Percentiles rank a stretch among this genome's conserved stretches.
phyloP scores from a whole-genome alignment of 2,113 vertebrate species.

The Tretioscincus oriximinensis region DNA sequence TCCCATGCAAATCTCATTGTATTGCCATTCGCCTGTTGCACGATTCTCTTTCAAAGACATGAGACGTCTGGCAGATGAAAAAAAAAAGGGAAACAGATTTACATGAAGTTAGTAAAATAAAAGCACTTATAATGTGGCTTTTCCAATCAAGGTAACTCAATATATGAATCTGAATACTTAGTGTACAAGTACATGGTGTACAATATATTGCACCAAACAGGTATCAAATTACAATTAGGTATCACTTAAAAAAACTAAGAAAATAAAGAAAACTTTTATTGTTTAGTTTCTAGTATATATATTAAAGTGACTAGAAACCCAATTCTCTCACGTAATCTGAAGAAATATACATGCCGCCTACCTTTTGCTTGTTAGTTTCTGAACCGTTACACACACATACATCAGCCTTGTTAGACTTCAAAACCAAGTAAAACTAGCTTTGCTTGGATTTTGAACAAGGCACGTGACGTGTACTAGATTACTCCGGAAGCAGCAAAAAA shows the following conservation, averaged over 20 bases:
- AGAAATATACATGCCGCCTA: too few relatives aligned
- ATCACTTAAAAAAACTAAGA: neutral
- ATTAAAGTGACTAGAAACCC: neutral
- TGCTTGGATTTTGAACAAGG: neutral
- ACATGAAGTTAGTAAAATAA: neutral
- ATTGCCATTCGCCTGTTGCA: constrained; percentile 78
- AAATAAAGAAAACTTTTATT: neutral
- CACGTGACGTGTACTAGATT: neutral
- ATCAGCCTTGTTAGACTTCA: too few relatives aligned
- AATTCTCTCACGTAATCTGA: neutral
- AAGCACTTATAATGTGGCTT: neutral
- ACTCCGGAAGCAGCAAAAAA: too few relatives aligned
- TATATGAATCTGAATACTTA: neutral
- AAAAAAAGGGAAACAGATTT: constrained; percentile 17
- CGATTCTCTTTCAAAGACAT: constrained; percentile 88
- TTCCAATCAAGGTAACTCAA: neutral
- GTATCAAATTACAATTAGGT: neutral
- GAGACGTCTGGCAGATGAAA: constrained; percentile 76
- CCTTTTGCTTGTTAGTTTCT: too few relatives aligned
- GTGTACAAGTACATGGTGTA: too few relatives aligned
- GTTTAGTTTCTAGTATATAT: neutral
- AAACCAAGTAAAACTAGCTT: neutral
- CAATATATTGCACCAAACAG: neutral
- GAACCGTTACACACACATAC: too few relatives aligned
- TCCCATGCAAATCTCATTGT: constrained; percentile 95